phyloP scores from a whole-genome alignment of 2,797 vertebrate species.

The Loriculus beryllinus region DNA sequence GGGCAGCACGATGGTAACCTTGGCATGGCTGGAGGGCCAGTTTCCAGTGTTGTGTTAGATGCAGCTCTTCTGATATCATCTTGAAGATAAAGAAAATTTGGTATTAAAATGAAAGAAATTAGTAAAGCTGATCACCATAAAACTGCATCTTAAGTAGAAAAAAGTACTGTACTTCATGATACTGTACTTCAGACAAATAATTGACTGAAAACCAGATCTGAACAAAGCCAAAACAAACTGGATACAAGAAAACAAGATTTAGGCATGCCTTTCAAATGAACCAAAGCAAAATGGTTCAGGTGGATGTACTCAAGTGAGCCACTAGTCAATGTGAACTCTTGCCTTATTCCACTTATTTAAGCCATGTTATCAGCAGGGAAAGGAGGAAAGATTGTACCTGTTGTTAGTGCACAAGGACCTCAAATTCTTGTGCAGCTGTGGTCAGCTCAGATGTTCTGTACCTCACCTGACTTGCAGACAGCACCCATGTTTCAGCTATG shows the following conservation, averaged over 20 bases:
- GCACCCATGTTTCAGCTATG: background rate
- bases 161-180: background rate
- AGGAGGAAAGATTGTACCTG: background rate
- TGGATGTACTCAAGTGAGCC: background rate
- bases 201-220: background rate
- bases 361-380: background rate
- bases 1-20: constrained; percentile 96
- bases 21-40: constrained; percentile 88
- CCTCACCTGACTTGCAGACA: background rate
- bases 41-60: constrained; percentile 80
- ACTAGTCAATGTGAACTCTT: background rate
- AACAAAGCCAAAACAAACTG: background rate
- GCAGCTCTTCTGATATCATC: constrained; percentile 86
- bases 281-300: background rate
- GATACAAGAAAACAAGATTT: background rate
- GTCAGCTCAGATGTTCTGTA: background rate
- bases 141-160: background rate
- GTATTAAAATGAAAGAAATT: background rate
- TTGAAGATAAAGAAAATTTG: constrained; percentile 55
- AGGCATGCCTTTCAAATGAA: background rate
- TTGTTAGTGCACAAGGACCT: background rate
- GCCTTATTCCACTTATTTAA: background rate
- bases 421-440: background rate
- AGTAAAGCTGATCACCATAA: background rate
- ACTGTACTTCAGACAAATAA: background rate